These are phyloP conservation scores for Ceratina calcarata DNA, from an alignment of 1,140 invertebrate species.

Conservation along the genomic window DNA sequence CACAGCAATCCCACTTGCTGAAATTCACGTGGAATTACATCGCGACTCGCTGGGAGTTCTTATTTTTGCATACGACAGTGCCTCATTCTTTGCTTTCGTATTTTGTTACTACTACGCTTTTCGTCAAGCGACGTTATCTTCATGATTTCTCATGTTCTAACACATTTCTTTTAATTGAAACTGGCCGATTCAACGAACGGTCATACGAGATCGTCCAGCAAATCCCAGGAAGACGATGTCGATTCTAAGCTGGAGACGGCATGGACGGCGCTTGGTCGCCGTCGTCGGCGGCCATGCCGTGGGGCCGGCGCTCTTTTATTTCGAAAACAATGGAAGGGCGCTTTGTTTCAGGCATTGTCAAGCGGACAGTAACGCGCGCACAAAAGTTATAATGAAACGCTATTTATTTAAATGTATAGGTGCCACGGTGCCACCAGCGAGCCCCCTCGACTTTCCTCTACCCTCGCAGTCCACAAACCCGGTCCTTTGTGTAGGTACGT, in stretches of 20 bases:
- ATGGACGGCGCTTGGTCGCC: slow-evolving; percentile 18
- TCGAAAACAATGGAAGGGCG: slow-evolving; percentile 76
- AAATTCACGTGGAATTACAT: slow-evolving; percentile 5
- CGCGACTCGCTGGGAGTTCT: background rate
- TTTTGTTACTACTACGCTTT: background rate
- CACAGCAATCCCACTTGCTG: background rate
- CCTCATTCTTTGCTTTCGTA: background rate
- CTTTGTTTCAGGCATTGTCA: slow-evolving; percentile 79
- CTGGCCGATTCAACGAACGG: background rate
- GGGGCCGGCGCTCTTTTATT: slow-evolving; percentile 76
- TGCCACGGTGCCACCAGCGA: slow-evolving; percentile 58
- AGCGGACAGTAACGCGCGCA: slow-evolving; percentile 76
- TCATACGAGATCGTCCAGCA: background rate
- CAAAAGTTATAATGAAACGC: slow-evolving; percentile 80
- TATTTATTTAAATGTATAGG: slow-evolving; percentile 79
- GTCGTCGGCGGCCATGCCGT: slow-evolving; percentile 69
- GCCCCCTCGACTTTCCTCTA: slow-evolving; percentile 39
- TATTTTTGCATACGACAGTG: background rate
- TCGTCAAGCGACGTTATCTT: background rate
- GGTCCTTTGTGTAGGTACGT: slow-evolving; percentile 13
- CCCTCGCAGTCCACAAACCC: slow-evolving; percentile 12
- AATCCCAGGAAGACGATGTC: slow-evolving; percentile 10
- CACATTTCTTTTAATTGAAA: background rate
- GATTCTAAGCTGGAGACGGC: slow-evolving; percentile 20
- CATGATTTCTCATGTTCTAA: too few species aligned